phyloP scores from a whole-genome alignment of 2,797 vertebrate genomes.

The Lithobates sylvaticus region DNA sequence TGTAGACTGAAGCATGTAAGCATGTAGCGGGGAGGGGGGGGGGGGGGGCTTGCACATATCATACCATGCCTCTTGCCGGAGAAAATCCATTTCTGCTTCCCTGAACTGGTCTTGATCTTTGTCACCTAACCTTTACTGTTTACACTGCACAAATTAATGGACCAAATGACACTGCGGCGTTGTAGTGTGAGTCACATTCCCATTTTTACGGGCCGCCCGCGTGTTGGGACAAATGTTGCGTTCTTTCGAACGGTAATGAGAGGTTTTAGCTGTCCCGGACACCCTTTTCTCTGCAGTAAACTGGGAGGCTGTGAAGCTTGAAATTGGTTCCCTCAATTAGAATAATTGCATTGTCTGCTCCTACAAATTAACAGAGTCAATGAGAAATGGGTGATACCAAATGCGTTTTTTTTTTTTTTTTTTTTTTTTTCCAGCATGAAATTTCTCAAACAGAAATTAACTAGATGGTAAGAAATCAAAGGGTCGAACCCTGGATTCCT shows the following conservation, averaged over 20 bases:
- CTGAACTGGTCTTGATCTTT: background rate
- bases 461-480: no score
- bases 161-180: background rate
- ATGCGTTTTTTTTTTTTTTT: no score
- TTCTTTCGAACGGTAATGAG: background rate
- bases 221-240: conserved; percentile 11
- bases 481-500: no score
- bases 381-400: background rate
- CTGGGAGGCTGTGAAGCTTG: conserved; percentile 46
- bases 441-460: no score
- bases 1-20: no score
- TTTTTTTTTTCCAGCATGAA: no score
- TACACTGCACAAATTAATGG: conserved; percentile 22
- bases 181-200: background rate
- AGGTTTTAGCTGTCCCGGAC: conserved; percentile 1
- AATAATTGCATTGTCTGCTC: conserved; percentile 55
- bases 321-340: conserved; percentile 57
- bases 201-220: conserved; percentile 27
- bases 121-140: conserved; percentile 33
- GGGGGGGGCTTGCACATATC: no score
- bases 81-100: conserved; percentile 14
- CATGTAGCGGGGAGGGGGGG: no score
- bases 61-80: background rate
- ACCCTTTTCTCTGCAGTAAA: conserved; percentile 32
- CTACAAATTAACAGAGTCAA: conserved; percentile 18